Conservation (phyloP, 1,140 invertebrate genomes). For the Calosoma granatense region DNA sequence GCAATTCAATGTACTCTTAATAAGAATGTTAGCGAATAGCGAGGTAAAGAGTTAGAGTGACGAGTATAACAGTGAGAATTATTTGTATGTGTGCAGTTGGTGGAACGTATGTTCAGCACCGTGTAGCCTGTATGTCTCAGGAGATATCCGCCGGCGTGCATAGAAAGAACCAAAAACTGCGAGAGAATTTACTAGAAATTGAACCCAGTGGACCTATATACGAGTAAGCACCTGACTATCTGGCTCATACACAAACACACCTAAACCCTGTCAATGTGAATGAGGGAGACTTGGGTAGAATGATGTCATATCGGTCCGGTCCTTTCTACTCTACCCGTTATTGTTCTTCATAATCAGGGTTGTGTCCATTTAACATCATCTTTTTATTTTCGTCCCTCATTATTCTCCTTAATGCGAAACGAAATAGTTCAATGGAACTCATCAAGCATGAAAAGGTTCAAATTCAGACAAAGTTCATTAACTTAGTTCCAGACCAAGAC, state of each 20-base stretch:
- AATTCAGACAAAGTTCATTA: conserved; percentile 2
- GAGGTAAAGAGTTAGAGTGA: too few species aligned
- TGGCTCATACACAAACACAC: background rate
- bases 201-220: background rate
- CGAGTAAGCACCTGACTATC: background rate
- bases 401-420: background rate
- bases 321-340: background rate
- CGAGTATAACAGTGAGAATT: too few species aligned
- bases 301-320: background rate
- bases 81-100: too few species aligned
- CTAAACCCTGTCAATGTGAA: background rate
- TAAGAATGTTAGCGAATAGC: too few species aligned
- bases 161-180: conserved; percentile 6
- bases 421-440: background rate
- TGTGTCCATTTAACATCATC: too few species aligned
- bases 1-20: too few species aligned
- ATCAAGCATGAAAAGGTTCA: background rate
- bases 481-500: background rate
- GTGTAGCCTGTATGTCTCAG: background rate
- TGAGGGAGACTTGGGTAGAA: background rate
- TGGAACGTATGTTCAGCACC: too few species aligned
- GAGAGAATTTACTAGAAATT: conserved; percentile 8
- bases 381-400: background rate
- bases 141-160: conserved; percentile 1
- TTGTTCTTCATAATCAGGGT: too few species aligned